Evolutionary conservation across 2,888 invertebrate genomes (phyloP), one percentile per base, ranked within the genome.

Genomic region (Macrophya alboannulata): DNA sequence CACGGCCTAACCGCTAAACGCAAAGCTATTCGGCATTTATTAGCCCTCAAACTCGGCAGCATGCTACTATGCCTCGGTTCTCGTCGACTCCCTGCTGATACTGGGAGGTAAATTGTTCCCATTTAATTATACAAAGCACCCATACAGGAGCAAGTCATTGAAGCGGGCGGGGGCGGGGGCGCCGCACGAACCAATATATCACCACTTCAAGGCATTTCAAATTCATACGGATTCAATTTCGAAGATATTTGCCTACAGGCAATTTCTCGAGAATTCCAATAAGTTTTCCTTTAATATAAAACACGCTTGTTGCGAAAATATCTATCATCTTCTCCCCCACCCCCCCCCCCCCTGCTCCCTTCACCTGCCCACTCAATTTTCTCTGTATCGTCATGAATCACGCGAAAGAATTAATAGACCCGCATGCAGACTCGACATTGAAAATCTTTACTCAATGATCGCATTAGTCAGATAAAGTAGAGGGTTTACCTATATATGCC

Each of bases 61-160:
- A 55, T n/a, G 59, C 72, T 76, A 59, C 72, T 76, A 59, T 48
- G 81, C 81, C 81, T 84, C 72, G 43, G 45, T 81, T 62, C 15
- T 62, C 59, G 81, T 62, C 40, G 59, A 76, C 84, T 84, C 76
- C 84, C 84, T 43, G 72, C 48, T 40, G 84, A 84, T 59, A 40
- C 76, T 55, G 74, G 59, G 76, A 76, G 84, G 72, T 76, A 84
- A 84, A 76, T 74, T 76, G 84, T 84, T 84, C 62, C 84, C 74
- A 84, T 84, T 76, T 84, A 84, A 84, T 84, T 84, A 84, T 84
- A 84, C 84, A 59, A 74, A 74, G 84, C 74, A 84, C 48, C 84
- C 84, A 74, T 84, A 76, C 59, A 74, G 59, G 74, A 65, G 25
- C 74, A 15, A 62, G 55, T 76, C 74, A 74, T 74, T 43, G 55